Base-by-base conservation (phyloP, 2,888 invertebrate species). In the Holacanthella duospinosa region DNA sequence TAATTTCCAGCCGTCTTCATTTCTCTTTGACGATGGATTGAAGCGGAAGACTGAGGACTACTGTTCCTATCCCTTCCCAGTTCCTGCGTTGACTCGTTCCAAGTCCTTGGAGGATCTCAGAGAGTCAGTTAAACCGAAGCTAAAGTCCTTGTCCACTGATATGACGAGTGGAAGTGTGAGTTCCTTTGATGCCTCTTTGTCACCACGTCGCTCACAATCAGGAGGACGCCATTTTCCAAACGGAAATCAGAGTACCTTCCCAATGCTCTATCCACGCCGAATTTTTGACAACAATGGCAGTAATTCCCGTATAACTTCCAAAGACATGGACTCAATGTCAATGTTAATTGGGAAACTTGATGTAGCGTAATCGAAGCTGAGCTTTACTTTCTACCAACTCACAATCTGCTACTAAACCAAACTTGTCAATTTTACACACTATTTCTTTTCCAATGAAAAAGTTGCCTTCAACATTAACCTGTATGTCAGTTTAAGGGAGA, bases 71-170 rank as follows among this genome's bases (percentile, higher is more conserved):
- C 24, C 43, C 26, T 68, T 67, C 64, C 69, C 71, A 60, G 70
- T 68, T 68, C 66, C 69, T 59, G 61, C 68, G 60, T 64, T 70
- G 59, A 65, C 66, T 59, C 70, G 70, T 55, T 66, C 67, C 61
- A 71, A 71, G 64, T 71, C 71, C 60, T 64, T 71, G 65, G 71
- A 71, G 66, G 71, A 71, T 71, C 71, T 71, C 71, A 71, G 69
- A 64, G 68, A 71, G 58, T 68, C 67, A 26, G 61, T 68, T 65
- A 43, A 66, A 66, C 59, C 59, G 2, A 68, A 68, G 61, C 63
- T 66, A 48, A 68, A 68, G 62, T 62, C 64, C 9, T 58, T 61
- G 6, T 59, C 59, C 4, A 36, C 59, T 6, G 29, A 59, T 19
- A 25, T 44, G 29, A 21, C 25, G 3, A 19, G 57, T 28, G 36